phyloP scores from a whole-genome alignment of 2,797 vertebrate genomes.

The Tenualosa thibaudeaui region DNA sequence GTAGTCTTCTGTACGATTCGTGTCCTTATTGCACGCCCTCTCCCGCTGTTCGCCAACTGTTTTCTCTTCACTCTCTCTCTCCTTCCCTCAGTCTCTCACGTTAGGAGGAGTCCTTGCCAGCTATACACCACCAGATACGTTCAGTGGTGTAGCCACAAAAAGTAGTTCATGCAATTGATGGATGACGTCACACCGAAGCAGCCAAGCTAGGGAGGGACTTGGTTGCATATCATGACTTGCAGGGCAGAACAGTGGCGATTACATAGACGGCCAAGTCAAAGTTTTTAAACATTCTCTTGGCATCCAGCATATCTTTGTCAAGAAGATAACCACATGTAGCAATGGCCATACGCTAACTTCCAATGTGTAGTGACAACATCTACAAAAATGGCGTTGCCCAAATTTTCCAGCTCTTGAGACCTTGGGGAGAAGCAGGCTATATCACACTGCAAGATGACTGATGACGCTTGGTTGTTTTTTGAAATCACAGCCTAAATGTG shows the following conservation, averaged over 20 bases:
- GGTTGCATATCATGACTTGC: constrained; percentile 58
- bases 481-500: background rate
- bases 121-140: constrained; percentile 74
- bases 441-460: background rate
- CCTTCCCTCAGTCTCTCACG: constrained; percentile 49
- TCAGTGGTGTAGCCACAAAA: constrained; percentile 69
- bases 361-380: background rate
- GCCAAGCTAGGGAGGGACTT: constrained; percentile 60
- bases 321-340: background rate
- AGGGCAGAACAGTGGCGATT: constrained; percentile 29
- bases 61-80: constrained; percentile 48
- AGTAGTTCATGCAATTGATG: constrained; percentile 83
- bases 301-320: background rate
- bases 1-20: constrained; percentile 56
- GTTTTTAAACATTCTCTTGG: background rate
- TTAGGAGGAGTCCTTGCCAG: constrained; percentile 54
- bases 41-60: constrained; percentile 38
- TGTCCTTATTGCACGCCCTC: constrained; percentile 59
- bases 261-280: background rate
- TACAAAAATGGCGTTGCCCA: background rate
- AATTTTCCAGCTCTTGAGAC: background rate
- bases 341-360: background rate
- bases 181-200: constrained; percentile 80
- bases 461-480: background rate
- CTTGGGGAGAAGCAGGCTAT: background rate